Evolutionary conservation across 2,888 invertebrate species (phyloP).

Genomic region (Trichopoda pennipes): DNA sequence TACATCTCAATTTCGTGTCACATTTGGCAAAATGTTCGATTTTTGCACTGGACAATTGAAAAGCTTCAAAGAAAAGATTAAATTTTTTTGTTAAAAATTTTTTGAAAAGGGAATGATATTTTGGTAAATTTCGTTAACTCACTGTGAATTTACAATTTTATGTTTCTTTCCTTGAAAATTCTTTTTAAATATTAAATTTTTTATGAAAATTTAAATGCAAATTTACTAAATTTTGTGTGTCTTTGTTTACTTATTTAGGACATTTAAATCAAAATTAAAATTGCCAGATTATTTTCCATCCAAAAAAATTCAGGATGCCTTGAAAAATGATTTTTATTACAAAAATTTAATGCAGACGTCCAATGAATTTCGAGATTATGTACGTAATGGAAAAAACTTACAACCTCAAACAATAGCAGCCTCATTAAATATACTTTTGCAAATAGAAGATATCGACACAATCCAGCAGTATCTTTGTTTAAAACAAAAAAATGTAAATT

Average conservation of each 20-base stretch:
- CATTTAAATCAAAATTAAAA: conserved; percentile 55
- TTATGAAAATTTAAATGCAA: too few species aligned
- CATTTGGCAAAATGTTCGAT: too few species aligned
- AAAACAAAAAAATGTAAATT: conserved; percentile 71
- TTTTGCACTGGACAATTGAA: too few species aligned
- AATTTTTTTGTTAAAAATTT: too few species aligned
- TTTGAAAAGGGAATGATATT: too few species aligned
- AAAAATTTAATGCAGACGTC: conserved; percentile 47
- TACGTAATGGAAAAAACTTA: conserved; percentile 67
- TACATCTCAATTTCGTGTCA: too few species aligned
- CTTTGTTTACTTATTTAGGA: conserved; percentile 51
- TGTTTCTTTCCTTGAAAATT: too few species aligned
- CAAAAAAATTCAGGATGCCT: conserved; percentile 52
- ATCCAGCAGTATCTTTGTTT: conserved; percentile 71
- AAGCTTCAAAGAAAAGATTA: too few species aligned
- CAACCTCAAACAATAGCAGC: conserved; percentile 71
- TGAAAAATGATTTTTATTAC: conserved; percentile 50
- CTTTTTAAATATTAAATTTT: too few species aligned
- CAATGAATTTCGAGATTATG: conserved; percentile 72
- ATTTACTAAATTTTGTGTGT: too few species aligned
- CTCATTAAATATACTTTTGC: conserved; percentile 71
- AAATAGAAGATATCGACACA: conserved; percentile 77
- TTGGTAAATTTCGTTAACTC: too few species aligned
- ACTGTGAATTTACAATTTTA: too few species aligned
- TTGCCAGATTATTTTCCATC: conserved; percentile 67